Evolutionary conservation across 2,797 vertebrate genomes (phyloP), one percentile per base, ranked within the genome.

Genomic region (Antrozous pallidus): DNA sequence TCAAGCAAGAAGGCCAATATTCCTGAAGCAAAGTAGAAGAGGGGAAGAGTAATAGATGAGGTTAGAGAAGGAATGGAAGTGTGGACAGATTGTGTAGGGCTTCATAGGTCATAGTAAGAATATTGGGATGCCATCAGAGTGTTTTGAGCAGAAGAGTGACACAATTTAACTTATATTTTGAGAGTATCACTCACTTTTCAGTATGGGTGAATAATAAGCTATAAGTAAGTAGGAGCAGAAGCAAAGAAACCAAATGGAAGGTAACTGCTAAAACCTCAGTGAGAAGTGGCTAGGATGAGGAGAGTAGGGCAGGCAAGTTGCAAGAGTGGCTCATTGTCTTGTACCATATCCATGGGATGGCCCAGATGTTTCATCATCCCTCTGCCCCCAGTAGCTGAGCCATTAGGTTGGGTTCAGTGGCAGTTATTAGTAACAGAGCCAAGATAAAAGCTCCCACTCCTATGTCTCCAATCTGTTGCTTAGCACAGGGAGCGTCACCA

Each of bases 381-480:
- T 58, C 74, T 56, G 42, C 56, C 13, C 22, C 20, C 8, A 51
- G 63, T 33, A 69, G 56, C 58, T 42, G 8, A 58, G 74, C 91
- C n/a, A 8, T 33, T 42, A 45, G 47, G 16, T 40, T 78, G 45
- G 28, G 42, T 22, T 54, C 70, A 65, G 31, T 2, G 49, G 71
- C 45, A 33, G 65, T 86, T 80, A 85, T 70, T 38, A 54, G 73
- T 36, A 61, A 70, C 56, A 70, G 89, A 93, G 65, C 67, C 28
- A 20, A 81, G 75, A 94, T 88, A 51, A 75, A 86, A 88, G 63
- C n/a, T 77, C 61, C 89, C 69, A 74, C 42, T 40, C 86, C 71
- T 73, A 28, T 47, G 28, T 77, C 45, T 89, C 69, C 83, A 86
- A 67, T 81, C 82, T 87, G 95, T 78, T 93, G 95, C 92, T 94